phyloP scores from a whole-genome alignment of 2,888 invertebrate genomes.

The Stegophylla sp. region DNA sequence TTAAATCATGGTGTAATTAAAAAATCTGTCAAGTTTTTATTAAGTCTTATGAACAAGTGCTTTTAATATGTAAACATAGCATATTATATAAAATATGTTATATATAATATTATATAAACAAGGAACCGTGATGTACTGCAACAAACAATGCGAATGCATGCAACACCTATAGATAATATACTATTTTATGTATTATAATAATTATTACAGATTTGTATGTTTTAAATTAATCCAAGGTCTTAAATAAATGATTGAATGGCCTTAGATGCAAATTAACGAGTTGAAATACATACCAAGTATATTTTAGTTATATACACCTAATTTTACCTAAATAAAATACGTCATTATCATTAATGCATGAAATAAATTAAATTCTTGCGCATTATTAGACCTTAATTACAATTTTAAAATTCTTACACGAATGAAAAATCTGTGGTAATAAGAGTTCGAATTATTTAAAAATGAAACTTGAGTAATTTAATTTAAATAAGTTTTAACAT shows the following conservation, averaged over 20 bases:
- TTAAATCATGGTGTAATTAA: background rate
- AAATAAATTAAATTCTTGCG: background rate
- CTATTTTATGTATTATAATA: background rate
- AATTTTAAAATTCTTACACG: background rate
- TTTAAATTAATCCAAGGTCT: constrained; percentile 4
- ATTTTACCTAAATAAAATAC: background rate
- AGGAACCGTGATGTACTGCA: background rate
- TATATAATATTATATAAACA: background rate
- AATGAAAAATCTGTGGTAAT: too few relatives aligned
- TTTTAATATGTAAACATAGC: background rate
- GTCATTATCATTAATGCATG: background rate
- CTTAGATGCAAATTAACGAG: background rate
- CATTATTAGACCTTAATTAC: too few relatives aligned
- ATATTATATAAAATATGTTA: background rate
- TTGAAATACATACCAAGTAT: background rate
- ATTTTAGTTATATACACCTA: background rate
- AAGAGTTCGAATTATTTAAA: too few relatives aligned
- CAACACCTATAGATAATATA: constrained; percentile 2
- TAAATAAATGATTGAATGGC: background rate
- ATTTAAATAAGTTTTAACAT: too few relatives aligned
- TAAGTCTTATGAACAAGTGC: background rate
- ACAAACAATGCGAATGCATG: background rate
- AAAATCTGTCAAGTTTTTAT: background rate
- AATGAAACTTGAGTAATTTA: too few relatives aligned
- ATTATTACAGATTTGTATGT: background rate